A percentile compares a stretch with the other conserved stretches of the same genome.
Evolutionary conservation across 2,113 vertebrate genomes (phyloP).

Genomic region (Lagopus leucura): DNA sequence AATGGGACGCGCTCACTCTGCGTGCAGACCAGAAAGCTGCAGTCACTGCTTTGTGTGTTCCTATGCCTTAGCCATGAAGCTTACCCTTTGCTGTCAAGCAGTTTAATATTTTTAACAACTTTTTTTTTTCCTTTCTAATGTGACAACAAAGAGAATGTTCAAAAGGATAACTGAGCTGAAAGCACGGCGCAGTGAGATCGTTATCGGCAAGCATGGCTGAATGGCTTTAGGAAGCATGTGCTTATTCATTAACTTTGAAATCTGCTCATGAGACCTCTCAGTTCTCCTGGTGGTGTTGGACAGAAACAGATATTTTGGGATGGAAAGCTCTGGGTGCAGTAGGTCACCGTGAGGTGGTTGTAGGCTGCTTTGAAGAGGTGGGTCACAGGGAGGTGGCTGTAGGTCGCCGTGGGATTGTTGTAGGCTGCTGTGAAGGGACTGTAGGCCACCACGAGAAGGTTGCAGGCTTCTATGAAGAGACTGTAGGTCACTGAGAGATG

Average conservation of each 20-base stretch:
- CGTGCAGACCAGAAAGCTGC: rapidly evolving
- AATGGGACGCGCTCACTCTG: not conserved
- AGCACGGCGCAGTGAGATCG: rapidly evolving
- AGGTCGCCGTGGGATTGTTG: too few relatives aligned
- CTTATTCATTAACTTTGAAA: not conserved
- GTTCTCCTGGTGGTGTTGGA: not conserved
- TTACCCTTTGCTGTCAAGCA: not conserved
- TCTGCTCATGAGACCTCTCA: not conserved
- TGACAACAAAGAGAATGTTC: not conserved
- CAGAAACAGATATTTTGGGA: rapidly evolving
- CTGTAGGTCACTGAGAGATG: too few relatives aligned
- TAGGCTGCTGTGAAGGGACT: too few relatives aligned
- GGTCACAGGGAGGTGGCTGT: too few relatives aligned
- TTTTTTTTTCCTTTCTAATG: not conserved
- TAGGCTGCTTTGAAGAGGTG: too few relatives aligned
- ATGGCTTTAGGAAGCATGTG: not conserved
- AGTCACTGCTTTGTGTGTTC: not conserved
- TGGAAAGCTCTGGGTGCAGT: too few relatives aligned
- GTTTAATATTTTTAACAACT: not conserved
- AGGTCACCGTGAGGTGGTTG: too few relatives aligned
- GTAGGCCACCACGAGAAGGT: too few relatives aligned
- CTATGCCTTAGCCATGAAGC: not conserved
- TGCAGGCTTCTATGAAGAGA: too few relatives aligned
- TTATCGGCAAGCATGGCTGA: not conserved
- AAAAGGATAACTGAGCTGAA: not conserved